These are phyloP conservation scores for Cantharis rufa DNA, from an alignment of 2,888 invertebrate species.

Conservation along the genomic window DNA sequence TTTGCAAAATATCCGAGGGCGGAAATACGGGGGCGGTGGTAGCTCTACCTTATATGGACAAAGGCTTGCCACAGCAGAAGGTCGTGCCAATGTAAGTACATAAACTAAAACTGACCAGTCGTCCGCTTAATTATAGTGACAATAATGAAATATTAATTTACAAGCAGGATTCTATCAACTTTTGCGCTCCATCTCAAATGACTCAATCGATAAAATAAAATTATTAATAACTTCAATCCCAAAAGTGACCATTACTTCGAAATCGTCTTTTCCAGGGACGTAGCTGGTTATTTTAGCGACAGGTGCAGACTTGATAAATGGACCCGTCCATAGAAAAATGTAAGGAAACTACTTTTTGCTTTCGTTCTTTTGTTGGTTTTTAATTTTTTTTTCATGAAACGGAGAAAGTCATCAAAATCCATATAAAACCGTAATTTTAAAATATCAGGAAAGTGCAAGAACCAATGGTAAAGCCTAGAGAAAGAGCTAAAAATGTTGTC, in stretches of 20 bases:
- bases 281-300: too few species aligned
- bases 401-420: too few species aligned
- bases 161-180: neutral
- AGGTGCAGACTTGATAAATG: too few species aligned
- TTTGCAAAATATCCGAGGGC: conserved; percentile 44
- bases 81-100: conserved; percentile 32
- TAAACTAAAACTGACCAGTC: conserved; percentile 26
- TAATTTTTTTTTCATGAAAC: too few species aligned
- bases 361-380: too few species aligned
- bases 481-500: too few species aligned
- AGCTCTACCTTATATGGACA: conserved; percentile 47
- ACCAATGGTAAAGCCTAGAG: too few species aligned
- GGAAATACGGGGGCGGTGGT: conserved; percentile 51
- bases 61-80: conserved; percentile 48
- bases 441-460: too few species aligned
- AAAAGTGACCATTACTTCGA: neutral
- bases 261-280: neutral
- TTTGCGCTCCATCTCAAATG: neutral
- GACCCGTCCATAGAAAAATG: too few species aligned
- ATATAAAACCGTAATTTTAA: too few species aligned
- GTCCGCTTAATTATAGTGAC: conserved; percentile 26
- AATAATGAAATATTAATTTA: conserved; percentile 2
- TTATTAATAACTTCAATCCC: neutral
- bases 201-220: neutral
- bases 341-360: too few species aligned